These are phyloP conservation scores for Tuta absoluta DNA, from an alignment of 2,888 invertebrate genomes.

Conservation along the genomic window DNA sequence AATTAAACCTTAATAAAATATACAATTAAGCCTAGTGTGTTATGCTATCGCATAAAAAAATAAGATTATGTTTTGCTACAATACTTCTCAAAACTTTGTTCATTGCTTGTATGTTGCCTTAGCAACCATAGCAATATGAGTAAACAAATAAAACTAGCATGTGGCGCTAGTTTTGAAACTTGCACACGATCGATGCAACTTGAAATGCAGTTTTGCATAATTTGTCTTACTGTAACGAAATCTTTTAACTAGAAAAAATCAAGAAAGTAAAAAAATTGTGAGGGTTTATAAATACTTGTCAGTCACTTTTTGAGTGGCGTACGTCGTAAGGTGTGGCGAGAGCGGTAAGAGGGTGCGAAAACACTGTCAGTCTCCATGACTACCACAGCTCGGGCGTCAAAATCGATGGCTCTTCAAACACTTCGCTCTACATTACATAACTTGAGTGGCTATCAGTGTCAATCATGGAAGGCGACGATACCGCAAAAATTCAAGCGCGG, in stretches of 20 bases:
- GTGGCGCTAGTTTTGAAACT: not conserved
- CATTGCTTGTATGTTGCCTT: not conserved
- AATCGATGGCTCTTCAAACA: slow-evolving; percentile 67
- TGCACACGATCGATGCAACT: not conserved
- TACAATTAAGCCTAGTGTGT: too few species aligned
- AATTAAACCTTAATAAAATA: too few species aligned
- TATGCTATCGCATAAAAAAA: too few species aligned
- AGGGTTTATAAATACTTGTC: not conserved
- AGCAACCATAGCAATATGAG: not conserved
- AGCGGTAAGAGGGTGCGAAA: slow-evolving; percentile 66
- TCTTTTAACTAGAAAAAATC: not conserved
- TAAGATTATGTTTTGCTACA: not conserved
- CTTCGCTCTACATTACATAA: slow-evolving; percentile 59
- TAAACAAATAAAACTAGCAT: slow-evolving; percentile 1
- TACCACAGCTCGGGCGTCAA: slow-evolving; percentile 72
- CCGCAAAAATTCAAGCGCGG: slow-evolving; percentile 74
- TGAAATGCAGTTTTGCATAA: not conserved
- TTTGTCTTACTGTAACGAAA: not conserved
- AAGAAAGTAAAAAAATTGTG: not conserved
- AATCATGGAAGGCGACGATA: slow-evolving; percentile 59
- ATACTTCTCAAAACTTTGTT: not conserved
- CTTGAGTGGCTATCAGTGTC: slow-evolving; percentile 22
- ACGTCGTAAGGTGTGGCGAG: not conserved
- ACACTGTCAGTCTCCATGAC: slow-evolving; percentile 70
- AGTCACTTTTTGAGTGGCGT: not conserved